Conservation (phyloP, 2,888 invertebrate genomes). For the Acleris cristana region DNA sequence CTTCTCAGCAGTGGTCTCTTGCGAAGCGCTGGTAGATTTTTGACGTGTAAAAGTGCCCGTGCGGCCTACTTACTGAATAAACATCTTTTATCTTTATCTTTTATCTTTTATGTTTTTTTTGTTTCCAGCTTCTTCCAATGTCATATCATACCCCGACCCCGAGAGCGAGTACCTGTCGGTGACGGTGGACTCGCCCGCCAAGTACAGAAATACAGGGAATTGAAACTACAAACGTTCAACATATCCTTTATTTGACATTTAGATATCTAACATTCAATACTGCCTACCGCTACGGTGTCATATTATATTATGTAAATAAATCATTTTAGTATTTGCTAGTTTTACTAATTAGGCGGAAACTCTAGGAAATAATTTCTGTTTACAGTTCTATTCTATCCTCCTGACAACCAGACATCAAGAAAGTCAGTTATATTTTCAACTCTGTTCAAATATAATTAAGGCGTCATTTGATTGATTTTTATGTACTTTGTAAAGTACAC, state of each 20-base stretch:
- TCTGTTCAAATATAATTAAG: too few relatives aligned
- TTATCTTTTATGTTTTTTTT: too few relatives aligned
- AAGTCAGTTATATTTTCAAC: too few relatives aligned
- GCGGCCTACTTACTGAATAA: too few relatives aligned
- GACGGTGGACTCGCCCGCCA: conserved; percentile 54
- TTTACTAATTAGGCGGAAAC: conserved; percentile 2
- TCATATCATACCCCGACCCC: conserved; percentile 49
- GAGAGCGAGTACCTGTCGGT: conserved; percentile 55
- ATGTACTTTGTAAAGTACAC: too few relatives aligned
- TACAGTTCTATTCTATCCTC: too few relatives aligned
- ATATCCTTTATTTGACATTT: conserved; percentile 5
- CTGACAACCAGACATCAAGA: too few relatives aligned
- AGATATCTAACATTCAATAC: conserved; percentile 3
- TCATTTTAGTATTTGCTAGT: conserved; percentile 2
- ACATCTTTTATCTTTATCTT: too few relatives aligned
- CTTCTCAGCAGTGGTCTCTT: too few relatives aligned
- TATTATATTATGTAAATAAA: conserved; percentile 8
- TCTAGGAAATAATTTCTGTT: not conserved
- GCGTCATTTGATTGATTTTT: too few relatives aligned
- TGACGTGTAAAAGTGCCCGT: too few relatives aligned
- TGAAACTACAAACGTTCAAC: conserved; percentile 16
- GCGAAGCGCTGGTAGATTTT: too few relatives aligned
- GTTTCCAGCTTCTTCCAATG: conserved; percentile 53
- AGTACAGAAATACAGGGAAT: conserved; percentile 26
- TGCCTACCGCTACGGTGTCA: conserved; percentile 4